Conservation (phyloP, 1,140 invertebrate genomes). For the Heterodera carotae region DNA sequence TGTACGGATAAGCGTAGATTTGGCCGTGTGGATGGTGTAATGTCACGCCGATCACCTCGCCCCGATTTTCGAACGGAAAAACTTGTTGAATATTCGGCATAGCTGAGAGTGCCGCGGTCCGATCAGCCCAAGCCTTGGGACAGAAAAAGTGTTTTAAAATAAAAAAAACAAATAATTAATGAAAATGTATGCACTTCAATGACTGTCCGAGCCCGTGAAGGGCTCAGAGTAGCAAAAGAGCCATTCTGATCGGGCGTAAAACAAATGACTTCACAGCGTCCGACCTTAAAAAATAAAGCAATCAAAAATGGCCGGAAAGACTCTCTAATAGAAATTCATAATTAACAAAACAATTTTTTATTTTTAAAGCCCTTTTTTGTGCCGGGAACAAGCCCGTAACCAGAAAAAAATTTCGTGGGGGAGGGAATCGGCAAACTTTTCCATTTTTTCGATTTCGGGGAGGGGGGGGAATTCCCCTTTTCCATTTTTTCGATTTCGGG, state of each 20-base stretch:
- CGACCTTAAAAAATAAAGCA: neutral
- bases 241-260: neutral
- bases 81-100: neutral
- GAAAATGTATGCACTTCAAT: neutral
- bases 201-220: neutral
- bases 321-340: too few relatives aligned
- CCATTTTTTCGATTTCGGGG: too few relatives aligned
- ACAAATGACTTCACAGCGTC: neutral
- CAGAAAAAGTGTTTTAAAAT: neutral
- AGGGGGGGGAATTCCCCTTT: too few relatives aligned
- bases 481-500: too few relatives aligned
- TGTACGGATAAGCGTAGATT: neutral
- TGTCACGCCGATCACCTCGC: neutral
- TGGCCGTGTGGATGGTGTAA: neutral
- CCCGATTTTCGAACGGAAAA: neutral
- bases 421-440: too few relatives aligned
- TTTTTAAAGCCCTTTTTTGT: too few relatives aligned
- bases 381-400: too few relatives aligned
- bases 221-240: neutral
- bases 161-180: neutral
- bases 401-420: too few relatives aligned
- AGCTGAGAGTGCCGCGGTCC: neutral
- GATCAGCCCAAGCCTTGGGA: neutral
- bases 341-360: too few relatives aligned
- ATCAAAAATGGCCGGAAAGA: too few relatives aligned